Evolutionary conservation across 2,888 invertebrate species (phyloP).

Genomic region (Hemaris fuciformis): DNA sequence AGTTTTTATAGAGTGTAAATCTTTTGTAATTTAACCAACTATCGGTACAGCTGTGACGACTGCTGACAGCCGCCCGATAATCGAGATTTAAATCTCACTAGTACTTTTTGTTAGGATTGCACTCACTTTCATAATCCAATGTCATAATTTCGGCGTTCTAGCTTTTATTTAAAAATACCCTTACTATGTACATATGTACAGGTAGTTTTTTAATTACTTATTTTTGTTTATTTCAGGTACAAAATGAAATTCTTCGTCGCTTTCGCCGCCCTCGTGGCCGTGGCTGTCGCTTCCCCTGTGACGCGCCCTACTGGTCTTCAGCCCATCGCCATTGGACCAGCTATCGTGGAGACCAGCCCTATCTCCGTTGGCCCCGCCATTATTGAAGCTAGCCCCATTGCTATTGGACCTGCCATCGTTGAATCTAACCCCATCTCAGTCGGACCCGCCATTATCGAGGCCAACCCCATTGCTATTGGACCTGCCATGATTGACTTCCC

Average conservation of each 20-base stretch:
- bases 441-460: slow-evolving; percentile 20
- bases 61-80: too few relatives aligned
- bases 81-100: too few relatives aligned
- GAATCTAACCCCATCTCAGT: slow-evolving; percentile 18
- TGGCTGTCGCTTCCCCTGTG: slow-evolving; percentile 42
- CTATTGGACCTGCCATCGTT: slow-evolving; percentile 10
- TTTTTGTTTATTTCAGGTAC: background rate
- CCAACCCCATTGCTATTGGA: slow-evolving; percentile 29
- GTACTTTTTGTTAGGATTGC: too few relatives aligned
- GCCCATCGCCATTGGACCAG: slow-evolving; percentile 31
- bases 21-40: too few relatives aligned
- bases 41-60: too few relatives aligned
- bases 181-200: too few relatives aligned
- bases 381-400: slow-evolving; percentile 28
- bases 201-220: background rate
- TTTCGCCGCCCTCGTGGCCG: slow-evolving; percentile 33
- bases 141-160: too few relatives aligned
- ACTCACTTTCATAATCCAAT: too few relatives aligned
- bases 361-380: slow-evolving; percentile 16
- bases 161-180: too few relatives aligned
- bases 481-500: slow-evolving; percentile 29
- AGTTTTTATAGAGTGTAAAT: too few relatives aligned
- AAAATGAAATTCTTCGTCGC: background rate
- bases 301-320: slow-evolving; percentile 30
- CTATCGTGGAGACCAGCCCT: slow-evolving; percentile 8